Conservation (phyloP, 2,113 vertebrate species). For the Micronycteris hirsuta region DNA sequence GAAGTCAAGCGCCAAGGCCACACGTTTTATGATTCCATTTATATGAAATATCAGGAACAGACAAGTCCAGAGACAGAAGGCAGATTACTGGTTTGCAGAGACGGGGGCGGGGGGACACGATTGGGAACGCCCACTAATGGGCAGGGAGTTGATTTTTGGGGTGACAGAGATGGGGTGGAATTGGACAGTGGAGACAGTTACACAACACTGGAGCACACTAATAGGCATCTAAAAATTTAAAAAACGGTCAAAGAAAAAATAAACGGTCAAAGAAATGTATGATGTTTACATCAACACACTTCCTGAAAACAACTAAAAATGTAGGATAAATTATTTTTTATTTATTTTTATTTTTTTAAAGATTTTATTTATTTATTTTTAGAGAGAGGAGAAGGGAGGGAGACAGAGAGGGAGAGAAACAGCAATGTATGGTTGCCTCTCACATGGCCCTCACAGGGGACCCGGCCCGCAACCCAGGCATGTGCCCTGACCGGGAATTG, state of each 20-base stretch:
- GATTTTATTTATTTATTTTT: too few species aligned
- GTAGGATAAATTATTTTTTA: neutral
- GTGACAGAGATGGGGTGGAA: neutral
- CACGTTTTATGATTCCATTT: neutral
- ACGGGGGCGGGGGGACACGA: rapidly evolving
- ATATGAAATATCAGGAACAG: neutral
- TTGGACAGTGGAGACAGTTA: neutral
- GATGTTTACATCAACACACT: neutral
- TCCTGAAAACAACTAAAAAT: neutral
- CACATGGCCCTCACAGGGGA: too few species aligned
- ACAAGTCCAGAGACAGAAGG: neutral
- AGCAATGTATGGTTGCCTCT: too few species aligned
- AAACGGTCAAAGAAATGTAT: neutral
- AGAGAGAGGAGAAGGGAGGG: too few species aligned
- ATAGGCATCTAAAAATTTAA: neutral
- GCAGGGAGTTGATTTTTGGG: neutral
- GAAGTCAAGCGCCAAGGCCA: neutral
- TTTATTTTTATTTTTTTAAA: too few species aligned
- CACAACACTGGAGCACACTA: neutral
- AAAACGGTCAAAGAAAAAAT: neutral
- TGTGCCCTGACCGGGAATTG: too few species aligned
- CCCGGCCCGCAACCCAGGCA: too few species aligned
- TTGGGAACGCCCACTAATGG: neutral
- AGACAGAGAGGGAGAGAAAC: too few species aligned
- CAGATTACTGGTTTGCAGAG: neutral